These are phyloP conservation scores for Xestoiulus laeticollis DNA, from an alignment of 2,888 invertebrate species.

Conservation along the genomic window DNA sequence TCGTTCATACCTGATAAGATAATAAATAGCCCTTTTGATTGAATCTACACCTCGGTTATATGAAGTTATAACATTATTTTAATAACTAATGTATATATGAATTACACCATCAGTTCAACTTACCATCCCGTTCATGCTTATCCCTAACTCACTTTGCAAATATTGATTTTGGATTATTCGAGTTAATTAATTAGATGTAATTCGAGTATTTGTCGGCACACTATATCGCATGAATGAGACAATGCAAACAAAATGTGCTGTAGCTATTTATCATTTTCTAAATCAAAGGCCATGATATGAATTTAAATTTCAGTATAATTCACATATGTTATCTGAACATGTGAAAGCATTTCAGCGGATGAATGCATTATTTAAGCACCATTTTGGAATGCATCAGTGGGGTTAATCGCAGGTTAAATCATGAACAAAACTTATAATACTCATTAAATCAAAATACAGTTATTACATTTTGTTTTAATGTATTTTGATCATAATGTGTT, in stretches of 20 bases:
- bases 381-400: neutral
- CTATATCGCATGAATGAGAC: neutral
- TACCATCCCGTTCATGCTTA: neutral
- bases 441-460: too few relatives aligned
- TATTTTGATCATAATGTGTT: too few relatives aligned
- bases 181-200: conserved; percentile 12
- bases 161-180: neutral
- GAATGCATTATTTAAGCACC: neutral
- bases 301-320: neutral
- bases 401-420: neutral
- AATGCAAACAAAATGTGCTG: neutral
- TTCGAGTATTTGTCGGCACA: neutral
- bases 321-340: neutral
- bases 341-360: neutral
- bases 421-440: neutral
- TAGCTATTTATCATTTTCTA: neutral
- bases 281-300: neutral
- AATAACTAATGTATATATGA: neutral
- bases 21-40: neutral
- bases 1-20: neutral
- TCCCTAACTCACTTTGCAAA: neutral
- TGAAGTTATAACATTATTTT: neutral
- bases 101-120: neutral
- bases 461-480: too few relatives aligned
- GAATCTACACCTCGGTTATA: neutral